Evolutionary conservation across 2,888 invertebrate genomes (phyloP).

Genomic region (Sminthurinus aureus): DNA sequence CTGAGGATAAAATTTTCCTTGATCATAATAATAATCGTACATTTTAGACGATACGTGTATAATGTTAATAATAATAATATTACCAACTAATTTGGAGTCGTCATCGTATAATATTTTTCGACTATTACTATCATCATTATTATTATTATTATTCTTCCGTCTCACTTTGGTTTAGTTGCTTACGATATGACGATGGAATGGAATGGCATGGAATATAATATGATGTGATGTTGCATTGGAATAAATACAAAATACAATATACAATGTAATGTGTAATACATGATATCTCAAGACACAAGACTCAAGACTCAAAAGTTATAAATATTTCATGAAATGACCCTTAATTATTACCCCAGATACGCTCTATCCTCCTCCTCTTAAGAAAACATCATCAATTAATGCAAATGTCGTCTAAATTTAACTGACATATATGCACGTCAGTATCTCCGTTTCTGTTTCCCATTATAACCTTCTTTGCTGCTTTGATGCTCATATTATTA

Average conservation of each 20-base stretch:
- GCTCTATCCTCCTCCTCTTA: constrained; percentile 30
- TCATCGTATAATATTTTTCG: neutral
- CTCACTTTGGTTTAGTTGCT: neutral
- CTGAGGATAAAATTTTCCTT: neutral
- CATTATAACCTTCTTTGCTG: constrained; percentile 8
- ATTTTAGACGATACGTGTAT: neutral
- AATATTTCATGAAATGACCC: constrained; percentile 60
- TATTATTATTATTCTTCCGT: neutral
- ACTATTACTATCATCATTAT: neutral
- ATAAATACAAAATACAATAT: neutral
- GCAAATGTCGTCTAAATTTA: constrained; percentile 59
- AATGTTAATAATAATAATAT: neutral
- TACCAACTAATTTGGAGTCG: neutral
- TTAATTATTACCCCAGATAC: constrained; percentile 59
- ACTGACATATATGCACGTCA: constrained; percentile 14
- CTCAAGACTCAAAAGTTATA: constrained; percentile 46
- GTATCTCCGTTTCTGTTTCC: constrained; percentile 14
- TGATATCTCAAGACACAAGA: constrained; percentile 15
- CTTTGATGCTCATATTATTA: neutral
- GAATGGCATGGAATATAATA: neutral
- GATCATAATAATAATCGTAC: no score
- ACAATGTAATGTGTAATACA: neutral
- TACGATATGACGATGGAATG: constrained; percentile 9
- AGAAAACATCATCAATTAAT: constrained; percentile 53
- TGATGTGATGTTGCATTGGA: neutral